Evolutionary conservation across 2,797 vertebrate species (phyloP).

Genomic region (Eurystomus glaucurus): DNA sequence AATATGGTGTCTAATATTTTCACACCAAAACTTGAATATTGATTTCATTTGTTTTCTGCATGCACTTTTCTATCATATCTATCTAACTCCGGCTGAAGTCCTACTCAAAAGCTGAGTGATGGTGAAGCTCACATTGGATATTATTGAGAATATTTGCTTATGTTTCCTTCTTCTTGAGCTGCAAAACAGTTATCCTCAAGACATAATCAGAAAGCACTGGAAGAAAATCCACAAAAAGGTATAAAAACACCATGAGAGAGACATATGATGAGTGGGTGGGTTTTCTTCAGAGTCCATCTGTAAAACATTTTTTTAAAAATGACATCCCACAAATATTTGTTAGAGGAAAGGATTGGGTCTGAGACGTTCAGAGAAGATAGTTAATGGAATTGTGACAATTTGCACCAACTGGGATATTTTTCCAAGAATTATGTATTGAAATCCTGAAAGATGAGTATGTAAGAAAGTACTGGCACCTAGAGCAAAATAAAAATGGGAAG

Average conservation of each 20-base stretch:
- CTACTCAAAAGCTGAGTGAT: neutral
- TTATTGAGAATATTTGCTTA: neutral
- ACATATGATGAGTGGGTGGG: slow-evolving; percentile 76
- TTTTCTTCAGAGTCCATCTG: slow-evolving; percentile 75
- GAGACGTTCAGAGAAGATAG: slow-evolving; percentile 14
- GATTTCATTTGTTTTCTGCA: neutral
- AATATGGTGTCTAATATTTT: neutral
- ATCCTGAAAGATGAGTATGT: neutral
- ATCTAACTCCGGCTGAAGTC: neutral
- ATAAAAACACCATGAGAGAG: slow-evolving; percentile 17
- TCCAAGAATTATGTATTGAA: neutral
- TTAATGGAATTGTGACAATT: slow-evolving; percentile 36
- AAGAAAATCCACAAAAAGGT: slow-evolving; percentile 52
- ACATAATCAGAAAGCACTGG: neutral
- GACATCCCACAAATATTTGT: slow-evolving; percentile 34
- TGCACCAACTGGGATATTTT: neutral
- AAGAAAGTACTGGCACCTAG: neutral
- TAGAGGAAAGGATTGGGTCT: neutral
- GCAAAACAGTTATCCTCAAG: slow-evolving; percentile 4
- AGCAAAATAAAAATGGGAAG: neutral
- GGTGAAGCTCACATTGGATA: neutral
- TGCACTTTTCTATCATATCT: neutral
- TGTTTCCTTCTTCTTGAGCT: neutral
- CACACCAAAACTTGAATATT: neutral
- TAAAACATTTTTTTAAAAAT: slow-evolving; percentile 27